These are phyloP conservation scores for Craniophora ligustri DNA, from an alignment of 2,888 invertebrate genomes.

Conservation along the genomic window DNA sequence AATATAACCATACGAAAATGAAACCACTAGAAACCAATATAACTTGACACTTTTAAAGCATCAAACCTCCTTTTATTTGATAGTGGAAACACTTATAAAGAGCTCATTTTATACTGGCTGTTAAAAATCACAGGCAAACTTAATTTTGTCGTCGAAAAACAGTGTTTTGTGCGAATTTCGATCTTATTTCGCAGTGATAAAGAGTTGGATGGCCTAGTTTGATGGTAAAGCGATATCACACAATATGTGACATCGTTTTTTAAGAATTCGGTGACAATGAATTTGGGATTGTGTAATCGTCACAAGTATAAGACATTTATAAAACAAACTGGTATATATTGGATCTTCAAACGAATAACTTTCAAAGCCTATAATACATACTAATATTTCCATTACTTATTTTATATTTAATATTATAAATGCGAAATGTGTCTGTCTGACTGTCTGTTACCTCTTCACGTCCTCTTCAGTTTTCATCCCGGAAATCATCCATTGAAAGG, in stretches of 20 bases:
- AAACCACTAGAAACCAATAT: not conserved
- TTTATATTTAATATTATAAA: no score
- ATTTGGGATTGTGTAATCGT: conserved; percentile 8
- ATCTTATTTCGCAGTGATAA: not conserved
- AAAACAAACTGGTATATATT: conserved; percentile 4
- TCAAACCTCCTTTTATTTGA: not conserved
- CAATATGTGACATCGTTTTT: conserved; percentile 8
- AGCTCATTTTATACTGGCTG: conserved; percentile 17
- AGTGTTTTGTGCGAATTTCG: conserved; percentile 1
- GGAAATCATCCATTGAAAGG: no score
- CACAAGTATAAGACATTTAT: conserved; percentile 9
- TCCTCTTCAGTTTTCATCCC: no score
- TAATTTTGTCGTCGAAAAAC: conserved; percentile 3
- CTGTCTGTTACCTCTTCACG: no score
- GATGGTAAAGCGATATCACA: conserved; percentile 7
- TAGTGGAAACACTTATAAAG: not conserved
- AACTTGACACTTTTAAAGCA: not conserved
- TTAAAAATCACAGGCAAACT: conserved; percentile 2
- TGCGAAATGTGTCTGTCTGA: no score
- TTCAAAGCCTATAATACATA: no score
- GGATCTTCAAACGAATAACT: no score
- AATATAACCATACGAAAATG: conserved; percentile 1
- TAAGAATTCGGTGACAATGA: conserved; percentile 21
- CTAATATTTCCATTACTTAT: no score
- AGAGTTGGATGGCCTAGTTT: not conserved